Base-by-base conservation (phyloP, 2,888 invertebrate species). In the Rutpela maculata region DNA sequence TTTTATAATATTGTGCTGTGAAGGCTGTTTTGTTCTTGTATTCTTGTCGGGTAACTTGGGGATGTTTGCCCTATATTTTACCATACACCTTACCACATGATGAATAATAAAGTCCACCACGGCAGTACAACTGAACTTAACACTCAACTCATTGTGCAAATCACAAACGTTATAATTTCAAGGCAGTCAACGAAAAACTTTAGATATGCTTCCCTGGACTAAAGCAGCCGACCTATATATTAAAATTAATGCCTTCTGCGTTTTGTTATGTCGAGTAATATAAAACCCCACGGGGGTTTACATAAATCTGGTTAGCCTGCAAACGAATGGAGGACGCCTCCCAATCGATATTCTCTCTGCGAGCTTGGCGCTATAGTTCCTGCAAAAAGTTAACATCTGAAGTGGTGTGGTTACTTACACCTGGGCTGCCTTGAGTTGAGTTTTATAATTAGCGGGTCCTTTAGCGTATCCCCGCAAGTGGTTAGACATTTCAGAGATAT, bases 261-360 rank as follows among this genome's bases (percentile, higher is more conserved):
- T 63, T 72, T 62, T 72, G 72, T 76, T 68, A 67, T 72, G 74
- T 68, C 57, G 50, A 62, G 75, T 72, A 75, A 78, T 72, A 75
- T 72, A 69, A 75, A 63, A 68, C 68, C 57, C 68, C 50, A 71
- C 70, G 75, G 74, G 71, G 78, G 72, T 75, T 78, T 59, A 72
- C 78, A 78, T 75, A 78, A 78, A 78, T 78, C 75, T 72, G 71
- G 74, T 78, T 75, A 72, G 70, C 67, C 62, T 59, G 65, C 35
- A 65, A 19, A 19, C 43, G 38, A 65, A 43, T 11, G 38, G 43
- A 65, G 43, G 15, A 65, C 18, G 43, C 65, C 43, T 31, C 26
- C 22, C 10, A 18, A 65, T 65, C 65, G 65, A 65, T 65, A 65
- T 12, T 7, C 43, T 65, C 65, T 11, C 31, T 9, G 11, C n/a